phyloP scores from a whole-genome alignment of 1,140 invertebrate species.

The Oreohelix idahoensis region DNA sequence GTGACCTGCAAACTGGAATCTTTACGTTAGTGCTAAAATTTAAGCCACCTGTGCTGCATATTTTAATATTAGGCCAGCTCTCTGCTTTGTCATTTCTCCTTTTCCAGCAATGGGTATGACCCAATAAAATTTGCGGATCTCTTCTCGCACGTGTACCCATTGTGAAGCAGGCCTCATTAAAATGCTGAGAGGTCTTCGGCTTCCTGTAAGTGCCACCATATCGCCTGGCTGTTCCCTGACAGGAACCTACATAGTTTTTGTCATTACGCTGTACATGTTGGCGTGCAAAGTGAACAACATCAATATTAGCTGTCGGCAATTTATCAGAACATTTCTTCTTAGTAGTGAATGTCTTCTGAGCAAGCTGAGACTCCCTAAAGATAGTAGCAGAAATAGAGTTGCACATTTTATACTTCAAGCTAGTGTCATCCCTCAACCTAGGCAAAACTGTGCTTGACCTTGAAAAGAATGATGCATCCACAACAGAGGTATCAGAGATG shows the following conservation, averaged over 20 bases:
- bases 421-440: not conserved
- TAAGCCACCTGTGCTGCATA: not conserved
- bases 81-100: not conserved
- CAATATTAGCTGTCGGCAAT: not conserved
- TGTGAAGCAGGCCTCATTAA: not conserved
- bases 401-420: not conserved
- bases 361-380: not conserved
- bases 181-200: not conserved
- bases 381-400: conserved; percentile 3
- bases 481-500: not conserved
- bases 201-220: not conserved
- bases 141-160: not conserved
- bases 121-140: not conserved
- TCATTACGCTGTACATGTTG: not conserved
- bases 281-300: not conserved
- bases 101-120: not conserved
- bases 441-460: not conserved
- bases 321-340: not conserved
- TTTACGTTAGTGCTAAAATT: not conserved
- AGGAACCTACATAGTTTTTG: not conserved
- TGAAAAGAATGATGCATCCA: not conserved
- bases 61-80: not conserved
- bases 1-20: not conserved
- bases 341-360: not conserved
- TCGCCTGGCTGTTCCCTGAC: not conserved